Percentiles rank a stretch among this genome's conserved stretches.
Conservation (phyloP, 2,888 invertebrate genomes). For the Diploptera punctata region DNA sequence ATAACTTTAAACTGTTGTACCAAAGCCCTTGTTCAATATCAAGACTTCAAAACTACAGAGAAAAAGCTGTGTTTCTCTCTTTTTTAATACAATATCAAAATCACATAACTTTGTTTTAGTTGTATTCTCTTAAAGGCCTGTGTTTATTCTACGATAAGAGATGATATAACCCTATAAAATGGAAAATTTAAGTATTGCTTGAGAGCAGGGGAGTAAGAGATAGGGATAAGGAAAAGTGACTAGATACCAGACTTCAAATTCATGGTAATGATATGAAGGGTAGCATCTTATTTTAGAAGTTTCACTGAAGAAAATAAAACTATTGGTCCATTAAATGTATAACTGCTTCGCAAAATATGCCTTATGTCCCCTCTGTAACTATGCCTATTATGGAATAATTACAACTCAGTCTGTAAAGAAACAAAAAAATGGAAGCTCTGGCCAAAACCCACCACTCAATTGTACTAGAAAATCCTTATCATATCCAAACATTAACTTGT, state of each 20-base stretch:
- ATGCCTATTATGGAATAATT: neutral
- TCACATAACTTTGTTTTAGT: slow-evolving; percentile 28
- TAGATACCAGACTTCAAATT: slow-evolving; percentile 7
- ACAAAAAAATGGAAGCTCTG: too few species aligned
- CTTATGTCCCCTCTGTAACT: neutral
- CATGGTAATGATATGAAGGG: slow-evolving; percentile 11
- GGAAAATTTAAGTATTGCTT: slow-evolving; percentile 6
- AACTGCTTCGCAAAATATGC: neutral
- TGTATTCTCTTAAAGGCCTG: slow-evolving; percentile 14
- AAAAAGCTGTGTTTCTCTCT: slow-evolving; percentile 11
- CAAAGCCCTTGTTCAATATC: slow-evolving; percentile 13
- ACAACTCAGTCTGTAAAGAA: too few species aligned
- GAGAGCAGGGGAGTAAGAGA: neutral
- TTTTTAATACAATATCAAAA: slow-evolving; percentile 31
- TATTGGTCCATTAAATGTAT: slow-evolving; percentile 8
- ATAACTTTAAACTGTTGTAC: neutral
- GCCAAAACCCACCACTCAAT: too few species aligned
- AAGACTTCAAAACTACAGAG: slow-evolving; percentile 27
- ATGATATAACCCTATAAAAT: neutral
- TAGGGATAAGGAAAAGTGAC: neutral
- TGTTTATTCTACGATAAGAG: slow-evolving; percentile 7
- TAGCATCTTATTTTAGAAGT: neutral
- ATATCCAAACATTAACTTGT: too few species aligned
- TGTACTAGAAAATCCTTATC: too few species aligned
- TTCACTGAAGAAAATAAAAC: neutral